Conservation (phyloP, 2,113 vertebrate genomes). For the Ornithorhynchus anatinus region DNA sequence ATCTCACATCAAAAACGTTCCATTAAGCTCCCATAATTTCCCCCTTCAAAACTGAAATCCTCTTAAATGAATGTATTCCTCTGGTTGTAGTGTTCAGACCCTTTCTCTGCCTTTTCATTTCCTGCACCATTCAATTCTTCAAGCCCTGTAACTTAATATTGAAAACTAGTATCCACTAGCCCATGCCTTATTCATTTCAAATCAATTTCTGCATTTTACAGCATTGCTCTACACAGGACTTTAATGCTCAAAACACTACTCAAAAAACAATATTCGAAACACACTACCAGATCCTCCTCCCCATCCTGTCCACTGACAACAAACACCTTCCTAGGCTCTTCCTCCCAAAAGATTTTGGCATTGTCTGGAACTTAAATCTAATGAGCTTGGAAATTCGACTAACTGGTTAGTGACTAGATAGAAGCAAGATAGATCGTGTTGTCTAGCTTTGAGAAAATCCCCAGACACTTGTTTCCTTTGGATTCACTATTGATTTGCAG, state of each 20-base stretch:
- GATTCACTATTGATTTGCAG: too few relatives aligned
- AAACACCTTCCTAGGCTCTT: background rate
- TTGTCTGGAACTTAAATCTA: background rate
- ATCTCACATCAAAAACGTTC: background rate
- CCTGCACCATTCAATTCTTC: background rate
- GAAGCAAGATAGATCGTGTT: too few relatives aligned
- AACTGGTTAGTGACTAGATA: background rate
- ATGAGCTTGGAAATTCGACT: background rate
- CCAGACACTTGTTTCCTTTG: too few relatives aligned
- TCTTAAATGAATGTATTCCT: background rate
- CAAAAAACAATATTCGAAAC: background rate
- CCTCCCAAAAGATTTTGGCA: background rate
- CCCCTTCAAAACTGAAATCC: background rate
- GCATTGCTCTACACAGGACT: background rate
- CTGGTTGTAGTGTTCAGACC: background rate
- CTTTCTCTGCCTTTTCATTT: background rate
- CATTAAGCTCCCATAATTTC: background rate
- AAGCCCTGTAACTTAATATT: background rate
- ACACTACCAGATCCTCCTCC: background rate
- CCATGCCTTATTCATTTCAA: background rate
- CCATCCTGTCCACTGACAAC: background rate
- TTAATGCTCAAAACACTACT: too few relatives aligned
- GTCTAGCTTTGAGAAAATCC: too few relatives aligned
- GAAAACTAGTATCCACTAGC: background rate
- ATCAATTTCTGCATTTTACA: constrained; percentile 6